Evolutionary conservation across 1,140 invertebrate genomes (phyloP).

Genomic region (Drosophila bocki): DNA sequence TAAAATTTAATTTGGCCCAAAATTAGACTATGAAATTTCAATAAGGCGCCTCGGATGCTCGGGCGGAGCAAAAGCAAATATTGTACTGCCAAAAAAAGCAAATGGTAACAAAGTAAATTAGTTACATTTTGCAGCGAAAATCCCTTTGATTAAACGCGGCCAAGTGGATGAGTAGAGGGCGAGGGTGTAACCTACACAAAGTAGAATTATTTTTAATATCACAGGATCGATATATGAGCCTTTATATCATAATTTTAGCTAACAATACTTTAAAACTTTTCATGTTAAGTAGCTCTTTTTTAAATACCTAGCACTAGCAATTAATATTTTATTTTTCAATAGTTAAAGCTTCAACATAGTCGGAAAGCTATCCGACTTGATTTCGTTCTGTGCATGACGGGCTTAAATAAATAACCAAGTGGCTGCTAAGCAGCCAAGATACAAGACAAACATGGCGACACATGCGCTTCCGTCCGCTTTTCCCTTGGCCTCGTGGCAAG

Average conservation of each 20-base stretch:
- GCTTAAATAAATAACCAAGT: slow-evolving; percentile 69
- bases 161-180: slow-evolving; percentile 39
- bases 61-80: slow-evolving; percentile 12
- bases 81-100: slow-evolving; percentile 29
- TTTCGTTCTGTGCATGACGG: slow-evolving; percentile 3
- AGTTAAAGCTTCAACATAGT: too few relatives aligned
- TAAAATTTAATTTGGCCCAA: slow-evolving; percentile 78
- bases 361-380: too few relatives aligned
- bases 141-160: slow-evolving; percentile 72
- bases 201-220: neutral
- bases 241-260: neutral
- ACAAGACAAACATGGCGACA: slow-evolving; percentile 71
- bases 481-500: slow-evolving; percentile 23
- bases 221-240: neutral
- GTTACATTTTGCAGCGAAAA: slow-evolving; percentile 70
- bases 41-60: slow-evolving; percentile 43
- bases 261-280: too few relatives aligned
- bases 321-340: too few relatives aligned
- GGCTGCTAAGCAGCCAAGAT: slow-evolving; percentile 56
- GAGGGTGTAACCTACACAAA: neutral
- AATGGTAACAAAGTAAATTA: slow-evolving; percentile 68
- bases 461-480: slow-evolving; percentile 28
- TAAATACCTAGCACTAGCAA: too few relatives aligned
- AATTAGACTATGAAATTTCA: slow-evolving; percentile 79
- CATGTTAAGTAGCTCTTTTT: too few relatives aligned